A percentile compares a stretch with the other conserved stretches of the same genome.
These are phyloP conservation scores for Pegoplata infirma DNA, from an alignment of 2,888 invertebrate species.

Conservation along the genomic window DNA sequence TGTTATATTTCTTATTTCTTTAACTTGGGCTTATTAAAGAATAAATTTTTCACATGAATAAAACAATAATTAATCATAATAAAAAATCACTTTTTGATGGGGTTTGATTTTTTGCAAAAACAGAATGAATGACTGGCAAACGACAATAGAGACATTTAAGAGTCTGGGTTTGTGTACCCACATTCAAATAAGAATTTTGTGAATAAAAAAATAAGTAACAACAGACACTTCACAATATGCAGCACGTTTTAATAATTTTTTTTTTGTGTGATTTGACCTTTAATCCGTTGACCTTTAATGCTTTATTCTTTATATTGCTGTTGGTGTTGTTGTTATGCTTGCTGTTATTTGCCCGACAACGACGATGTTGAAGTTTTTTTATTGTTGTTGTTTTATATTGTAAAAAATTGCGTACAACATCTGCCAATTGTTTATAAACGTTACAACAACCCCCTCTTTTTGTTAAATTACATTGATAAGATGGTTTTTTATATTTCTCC, in stretches of 20 bases:
- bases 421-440: constrained; percentile 41
- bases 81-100: constrained; percentile 38
- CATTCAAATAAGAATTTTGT: too few species aligned
- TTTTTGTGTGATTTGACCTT: constrained; percentile 60
- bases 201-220: not conserved
- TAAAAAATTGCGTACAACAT: constrained; percentile 33
- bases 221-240: constrained; percentile 20
- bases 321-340: not conserved
- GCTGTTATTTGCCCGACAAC: not conserved
- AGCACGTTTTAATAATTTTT: constrained; percentile 36
- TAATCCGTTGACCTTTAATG: constrained; percentile 61
- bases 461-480: not conserved
- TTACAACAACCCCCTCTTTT: constrained; percentile 12
- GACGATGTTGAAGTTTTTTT: too few species aligned
- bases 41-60: constrained; percentile 10
- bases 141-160: too few species aligned
- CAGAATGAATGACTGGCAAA: not conserved
- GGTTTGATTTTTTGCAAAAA: not conserved
- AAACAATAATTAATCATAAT: constrained; percentile 57
- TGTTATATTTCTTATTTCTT: too few species aligned
- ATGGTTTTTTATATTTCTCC: not conserved
- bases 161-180: too few species aligned
- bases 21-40: not conserved
- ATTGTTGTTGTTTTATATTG: constrained; percentile 31
- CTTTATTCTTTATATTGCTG: constrained; percentile 17